phyloP scores from a whole-genome alignment of 1,140 invertebrate species.

The Platyscapa corneri region DNA sequence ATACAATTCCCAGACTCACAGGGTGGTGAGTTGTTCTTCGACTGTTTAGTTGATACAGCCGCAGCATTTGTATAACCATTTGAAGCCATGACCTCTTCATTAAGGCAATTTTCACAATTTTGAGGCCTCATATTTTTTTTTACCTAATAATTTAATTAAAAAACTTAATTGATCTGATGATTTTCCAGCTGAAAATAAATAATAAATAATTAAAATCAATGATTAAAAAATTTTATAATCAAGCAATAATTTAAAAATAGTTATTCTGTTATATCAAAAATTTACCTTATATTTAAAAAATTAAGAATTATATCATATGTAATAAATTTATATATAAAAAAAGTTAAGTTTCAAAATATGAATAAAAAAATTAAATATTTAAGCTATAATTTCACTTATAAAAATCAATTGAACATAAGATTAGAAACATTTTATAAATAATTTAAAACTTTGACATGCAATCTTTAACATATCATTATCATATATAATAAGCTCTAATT shows the following conservation, averaged over 20 bases:
- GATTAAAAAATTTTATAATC: not conserved
- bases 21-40: constrained; percentile 71
- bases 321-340: too few relatives aligned
- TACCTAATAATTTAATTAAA: constrained; percentile 40
- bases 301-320: too few relatives aligned
- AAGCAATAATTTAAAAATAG: not conserved
- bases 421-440: too few relatives aligned
- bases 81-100: constrained; percentile 68
- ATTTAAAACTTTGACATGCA: too few relatives aligned
- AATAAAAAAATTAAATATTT: too few relatives aligned
- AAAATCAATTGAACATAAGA: too few relatives aligned
- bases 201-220: not conserved
- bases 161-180: not conserved
- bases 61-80: constrained; percentile 65
- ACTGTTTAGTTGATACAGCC: constrained; percentile 59
- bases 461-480: too few relatives aligned
- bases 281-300: too few relatives aligned
- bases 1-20: constrained; percentile 74
- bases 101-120: constrained; percentile 69
- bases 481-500: too few relatives aligned
- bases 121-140: constrained; percentile 68
- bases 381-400: too few relatives aligned
- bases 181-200: constrained; percentile 30
- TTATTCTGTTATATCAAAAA: not conserved
- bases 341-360: too few relatives aligned